phyloP scores from a whole-genome alignment of 2,113 vertebrate species.

The Hippocampus abdominalis region DNA sequence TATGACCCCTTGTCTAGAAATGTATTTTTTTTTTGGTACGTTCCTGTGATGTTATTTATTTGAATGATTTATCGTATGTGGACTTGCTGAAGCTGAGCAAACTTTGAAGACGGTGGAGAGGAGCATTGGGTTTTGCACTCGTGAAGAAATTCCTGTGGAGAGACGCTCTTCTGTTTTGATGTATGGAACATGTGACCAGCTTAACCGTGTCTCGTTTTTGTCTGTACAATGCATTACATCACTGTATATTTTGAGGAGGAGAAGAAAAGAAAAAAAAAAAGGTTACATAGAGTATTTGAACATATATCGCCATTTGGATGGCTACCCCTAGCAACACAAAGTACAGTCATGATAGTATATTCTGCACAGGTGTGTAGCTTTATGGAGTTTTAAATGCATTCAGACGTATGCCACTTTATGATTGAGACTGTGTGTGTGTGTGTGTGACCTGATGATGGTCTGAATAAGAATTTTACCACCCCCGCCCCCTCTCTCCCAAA shows the following conservation, averaged over 20 bases:
- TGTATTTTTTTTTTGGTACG: conserved; percentile 25
- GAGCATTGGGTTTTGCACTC: conserved; percentile 97
- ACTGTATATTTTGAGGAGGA: conserved; percentile 81
- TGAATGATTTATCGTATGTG: conserved; percentile 61
- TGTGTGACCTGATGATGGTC: conserved; percentile 36
- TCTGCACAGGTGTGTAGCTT: conserved; percentile 86
- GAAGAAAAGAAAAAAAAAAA: conserved; percentile 44
- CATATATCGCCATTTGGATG: conserved; percentile 80
- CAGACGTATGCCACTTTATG: conserved; percentile 78
- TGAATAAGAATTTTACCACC: conserved; percentile 69
- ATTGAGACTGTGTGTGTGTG: conserved; percentile 33
- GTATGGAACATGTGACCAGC: conserved; percentile 85
- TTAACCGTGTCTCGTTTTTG: conserved; percentile 87
- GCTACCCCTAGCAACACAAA: conserved; percentile 93
- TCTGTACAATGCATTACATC: conserved; percentile 89
- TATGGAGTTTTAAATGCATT: conserved; percentile 83
- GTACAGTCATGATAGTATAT: conserved; percentile 79
- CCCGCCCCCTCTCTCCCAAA: conserved; percentile 54
- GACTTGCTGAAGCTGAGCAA: conserved; percentile 69
- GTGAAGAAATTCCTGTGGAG: conserved; percentile 86
- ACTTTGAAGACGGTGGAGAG: conserved; percentile 87
- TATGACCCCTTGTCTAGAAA: conserved; percentile 76
- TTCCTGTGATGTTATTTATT: conserved; percentile 32
- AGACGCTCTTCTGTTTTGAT: conserved; percentile 86
- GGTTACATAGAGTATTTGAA: conserved; percentile 84